Base-by-base conservation (phyloP, 2,888 invertebrate genomes). In the Megamerina dolium region DNA sequence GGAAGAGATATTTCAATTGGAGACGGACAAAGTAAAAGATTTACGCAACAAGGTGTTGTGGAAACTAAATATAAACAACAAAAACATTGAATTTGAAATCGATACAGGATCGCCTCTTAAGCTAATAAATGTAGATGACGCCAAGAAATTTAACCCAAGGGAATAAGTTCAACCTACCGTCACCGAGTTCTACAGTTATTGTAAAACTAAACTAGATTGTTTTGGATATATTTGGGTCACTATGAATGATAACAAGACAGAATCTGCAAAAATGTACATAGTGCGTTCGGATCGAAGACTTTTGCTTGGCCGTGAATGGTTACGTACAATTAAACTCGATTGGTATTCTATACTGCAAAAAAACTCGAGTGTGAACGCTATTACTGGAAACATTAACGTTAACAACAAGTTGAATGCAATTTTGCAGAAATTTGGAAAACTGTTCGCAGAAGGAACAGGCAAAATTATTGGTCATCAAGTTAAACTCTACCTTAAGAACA, bases 241-340 rank as follows among this genome's bases (percentile, higher is more conserved):
- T n/a, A 33, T 33, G n/a, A n/a, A n/a, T n/a, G n/a, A n/a, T n/a
- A n/a, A n/a, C n/a, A n/a, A n/a, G n/a, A n/a, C n/a, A n/a, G n/a
- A n/a, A n/a, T n/a, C n/a, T n/a, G n/a, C 37, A 6, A 46, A 44
- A 36, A 19, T 46, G 32, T 46, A 46, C 9, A 37, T 50, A 8
- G 46, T 51, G 21, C 46, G 41, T 5, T 45, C 43, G 10, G 41
- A 47, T 4, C 34, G 45, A 17, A 40, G 34, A 12, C 44, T 48
- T 9, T 17, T 51, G n/a, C 43, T 51, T 23, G 49, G 49, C 14
- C 34, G 49, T 13, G 48, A 53, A 30, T 51, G 44, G 49, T 21
- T 50, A 14, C 39, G 47, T n/a, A 19, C n/a, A 1, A 45, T 47
- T 9, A 41, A 41, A 39, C n/a, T 47, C 1, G 41, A 49, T 30